Evolutionary conservation across 1,140 invertebrate genomes (phyloP), one percentile per base, ranked within the genome.

Genomic region (Phenacoccus solenopsis): DNA sequence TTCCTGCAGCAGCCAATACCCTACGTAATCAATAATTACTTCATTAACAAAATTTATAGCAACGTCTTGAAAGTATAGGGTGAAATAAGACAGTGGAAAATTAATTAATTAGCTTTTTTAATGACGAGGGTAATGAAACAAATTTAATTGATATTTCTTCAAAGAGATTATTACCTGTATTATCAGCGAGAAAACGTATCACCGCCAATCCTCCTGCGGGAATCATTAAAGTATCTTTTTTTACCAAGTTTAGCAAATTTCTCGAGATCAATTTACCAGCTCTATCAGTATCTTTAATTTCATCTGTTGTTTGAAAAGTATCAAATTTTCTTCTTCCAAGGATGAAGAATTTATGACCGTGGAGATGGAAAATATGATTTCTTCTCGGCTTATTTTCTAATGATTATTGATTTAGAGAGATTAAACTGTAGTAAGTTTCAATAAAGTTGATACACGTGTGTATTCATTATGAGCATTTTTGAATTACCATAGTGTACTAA

Each of bases 331-430:
- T 10, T 2, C 38, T 10, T 16, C 38, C 38, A n/a, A 64, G 59
- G 3, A 64, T 10, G 25, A 24, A 64, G 25, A 64, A 64, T 64
- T 64, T 64, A 20, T 64, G 59, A 64, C 59, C 59, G 21, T 64
- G 59, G 4, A 64, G 16, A 64, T 64, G 59, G 25, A 64, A 64
- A 16, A 64, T 64, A 24, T 64, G 59, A 64, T 22, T 16, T 16
- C 16, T 7, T 25, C 25, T 27, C 1, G 59, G 10, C 10, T 64
- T 22, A 13, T 25, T 24, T 25, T 64, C 59, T 64, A 3, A 5
- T 5, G n/a, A n/a, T n/a, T n/a, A n/a, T n/a, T n/a, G n/a, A n/a
- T n/a, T n/a, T n/a, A n/a, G n/a, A n/a, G n/a, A n/a, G n/a, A n/a
- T n/a, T n/a, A n/a, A n/a, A n/a, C n/a, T n/a, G n/a, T n/a, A n/a